Evolutionary conservation across 1,140 invertebrate species (phyloP).

Genomic region (Rhizoglyphus robini): DNA sequence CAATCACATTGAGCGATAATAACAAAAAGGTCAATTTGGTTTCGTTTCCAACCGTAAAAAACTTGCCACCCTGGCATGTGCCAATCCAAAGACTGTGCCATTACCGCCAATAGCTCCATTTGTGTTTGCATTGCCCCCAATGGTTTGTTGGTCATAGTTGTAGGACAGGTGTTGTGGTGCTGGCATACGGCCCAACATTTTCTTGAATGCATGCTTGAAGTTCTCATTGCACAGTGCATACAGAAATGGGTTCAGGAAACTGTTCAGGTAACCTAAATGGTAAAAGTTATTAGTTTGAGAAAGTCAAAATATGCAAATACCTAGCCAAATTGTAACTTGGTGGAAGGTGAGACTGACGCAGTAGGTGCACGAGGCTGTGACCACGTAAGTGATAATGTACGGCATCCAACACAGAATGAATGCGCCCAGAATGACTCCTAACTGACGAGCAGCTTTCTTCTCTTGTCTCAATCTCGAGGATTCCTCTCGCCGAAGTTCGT

Average conservation of each 20-base stretch:
- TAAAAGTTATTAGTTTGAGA: no score
- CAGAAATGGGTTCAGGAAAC: slow-evolving; percentile 43
- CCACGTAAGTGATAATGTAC: slow-evolving; percentile 48
- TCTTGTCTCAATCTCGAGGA: slow-evolving; percentile 37
- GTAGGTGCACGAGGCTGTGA: slow-evolving; percentile 45
- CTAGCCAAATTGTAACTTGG: slow-evolving; percentile 41
- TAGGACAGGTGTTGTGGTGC: slow-evolving; percentile 13
- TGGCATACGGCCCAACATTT: slow-evolving; percentile 33
- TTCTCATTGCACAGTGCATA: slow-evolving; percentile 45
- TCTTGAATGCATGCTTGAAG: slow-evolving; percentile 41
- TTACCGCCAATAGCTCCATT: no score
- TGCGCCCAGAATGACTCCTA: slow-evolving; percentile 50
- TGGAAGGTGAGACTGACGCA: slow-evolving; percentile 35
- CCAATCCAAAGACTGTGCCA: no score
- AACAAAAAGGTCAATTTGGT: no score
- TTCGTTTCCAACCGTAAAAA: no score
- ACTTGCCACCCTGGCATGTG: no score
- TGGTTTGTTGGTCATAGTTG: slow-evolving; percentile 14
- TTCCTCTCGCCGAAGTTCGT: slow-evolving; percentile 18
- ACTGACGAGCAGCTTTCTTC: slow-evolving; percentile 47
- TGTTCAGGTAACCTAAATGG: slow-evolving; percentile 41
- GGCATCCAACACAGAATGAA: slow-evolving; percentile 50
- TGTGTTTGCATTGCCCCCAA: background rate
- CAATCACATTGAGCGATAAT: no score
- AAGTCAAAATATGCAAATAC: background rate